Base-by-base conservation (phyloP, 2,888 invertebrate genomes). In the Ectemnius cavifrons region DNA sequence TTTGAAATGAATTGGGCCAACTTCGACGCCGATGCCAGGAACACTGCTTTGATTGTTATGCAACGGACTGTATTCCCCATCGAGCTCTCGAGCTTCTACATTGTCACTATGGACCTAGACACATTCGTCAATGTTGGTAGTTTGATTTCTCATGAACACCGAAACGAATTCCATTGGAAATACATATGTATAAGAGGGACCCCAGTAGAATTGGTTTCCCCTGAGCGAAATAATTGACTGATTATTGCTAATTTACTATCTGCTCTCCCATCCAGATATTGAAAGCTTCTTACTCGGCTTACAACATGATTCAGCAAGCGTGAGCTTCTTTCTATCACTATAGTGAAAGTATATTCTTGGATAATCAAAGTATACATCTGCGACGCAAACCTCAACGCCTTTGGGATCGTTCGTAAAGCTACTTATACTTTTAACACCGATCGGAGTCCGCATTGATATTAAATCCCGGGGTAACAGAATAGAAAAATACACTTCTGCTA, bases 51-150 rank as follows among this genome's bases (percentile, higher is more conserved):
- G 11, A 71, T 78, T 20, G 73, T 86, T 4, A 86, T 86, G 84
- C 65, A 46, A 23, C 82, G 84, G 8, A 71, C 82, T 0, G 66
- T 45, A 4, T 20, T 49, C 8, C 84, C 85, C 0, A 78, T 86
- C 13, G 69, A 77, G 23, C 77, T 84, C n/a, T 81, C 73, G 5
- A 79, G 82, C 14, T 73, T 59, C 1, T 71, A 71, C n/a, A 28
- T 86, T 14, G 46, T 85, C 6, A 73, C 79, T 0, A 65, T 86
- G 28, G 81, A 80, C 18, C 68, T 86, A 1, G 73, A 79, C 13
- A 75, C 84, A 0, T 86, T 82, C 28, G 75, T 75, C 27, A 71
- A 63, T 45, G 86, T 86, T 18, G 64, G 81, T 84, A 77, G 5
- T 37, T 8, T 37, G 2, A n/a, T n/a, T n/a, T n/a, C n/a, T n/a